Evolutionary conservation across 53 echinoderm and acorn worm species (phyloP).

Genomic region (Glandiceps talaboti): DNA sequence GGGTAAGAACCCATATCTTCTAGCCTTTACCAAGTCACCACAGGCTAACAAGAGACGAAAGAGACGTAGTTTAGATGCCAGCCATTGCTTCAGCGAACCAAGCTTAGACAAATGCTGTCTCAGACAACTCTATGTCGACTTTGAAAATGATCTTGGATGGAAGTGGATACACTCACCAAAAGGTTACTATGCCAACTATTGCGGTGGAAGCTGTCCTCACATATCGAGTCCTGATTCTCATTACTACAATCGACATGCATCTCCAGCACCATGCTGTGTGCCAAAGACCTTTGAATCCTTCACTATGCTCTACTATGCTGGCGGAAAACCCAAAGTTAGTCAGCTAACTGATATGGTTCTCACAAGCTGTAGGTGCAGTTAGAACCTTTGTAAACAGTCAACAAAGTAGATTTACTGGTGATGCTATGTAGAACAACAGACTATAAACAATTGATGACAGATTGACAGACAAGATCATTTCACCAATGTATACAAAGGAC

Average conservation of each 20-base stretch:
- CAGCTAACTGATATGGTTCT: constrained; percentile 71
- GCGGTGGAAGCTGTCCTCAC: constrained; percentile 84
- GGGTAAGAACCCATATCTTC: constrained; percentile 4
- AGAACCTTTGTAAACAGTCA: too few species aligned
- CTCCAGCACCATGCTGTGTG: constrained; percentile 88
- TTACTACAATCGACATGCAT: constrained; percentile 75
- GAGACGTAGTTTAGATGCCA: background rate
- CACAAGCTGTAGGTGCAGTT: constrained; percentile 80
- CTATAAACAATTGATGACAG: too few species aligned
- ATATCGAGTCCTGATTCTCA: constrained; percentile 46
- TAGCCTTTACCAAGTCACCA: constrained; percentile 3
- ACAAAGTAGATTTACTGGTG: too few species aligned
- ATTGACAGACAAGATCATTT: too few species aligned
- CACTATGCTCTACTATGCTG: constrained; percentile 72
- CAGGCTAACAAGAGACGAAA: constrained; percentile 6
- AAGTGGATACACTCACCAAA: constrained; percentile 73
- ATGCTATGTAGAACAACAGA: too few species aligned
- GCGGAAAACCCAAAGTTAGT: constrained; percentile 43
- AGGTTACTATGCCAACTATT: constrained; percentile 74
- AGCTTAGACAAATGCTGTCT: constrained; percentile 60
- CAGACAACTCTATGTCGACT: constrained; percentile 71
- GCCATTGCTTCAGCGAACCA: constrained; percentile 25
- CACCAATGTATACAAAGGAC: too few species aligned
- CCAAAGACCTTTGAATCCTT: constrained; percentile 79
- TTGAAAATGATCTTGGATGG: constrained; percentile 57